phyloP scores from a whole-genome alignment of 1,140 invertebrate species.

The Panagrolaimus sp. region DNA sequence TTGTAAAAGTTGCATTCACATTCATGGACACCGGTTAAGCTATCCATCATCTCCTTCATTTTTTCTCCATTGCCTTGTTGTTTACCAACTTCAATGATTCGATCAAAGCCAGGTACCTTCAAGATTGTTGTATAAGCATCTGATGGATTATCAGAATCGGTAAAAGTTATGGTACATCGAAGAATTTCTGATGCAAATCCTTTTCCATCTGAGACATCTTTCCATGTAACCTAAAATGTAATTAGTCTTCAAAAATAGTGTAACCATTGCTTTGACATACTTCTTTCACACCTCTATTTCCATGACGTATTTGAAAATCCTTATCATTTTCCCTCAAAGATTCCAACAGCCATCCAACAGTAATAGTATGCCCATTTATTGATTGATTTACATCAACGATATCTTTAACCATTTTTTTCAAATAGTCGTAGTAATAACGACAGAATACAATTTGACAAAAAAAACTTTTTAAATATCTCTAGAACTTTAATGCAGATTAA shows the following conservation, averaged over 20 bases:
- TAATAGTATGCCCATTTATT: background rate
- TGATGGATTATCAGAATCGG: background rate
- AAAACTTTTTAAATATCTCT: too few relatives aligned
- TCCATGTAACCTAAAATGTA: background rate
- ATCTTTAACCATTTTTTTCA: too few relatives aligned
- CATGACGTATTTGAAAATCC: background rate
- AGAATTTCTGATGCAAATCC: background rate
- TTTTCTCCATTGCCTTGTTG: background rate
- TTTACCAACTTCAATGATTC: conserved; percentile 1
- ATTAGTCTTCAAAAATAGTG: too few relatives aligned
- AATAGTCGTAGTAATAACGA: too few relatives aligned
- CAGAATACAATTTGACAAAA: too few relatives aligned
- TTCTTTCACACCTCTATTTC: background rate
- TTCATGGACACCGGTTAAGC: background rate
- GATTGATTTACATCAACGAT: too few relatives aligned
- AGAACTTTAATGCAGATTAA: too few relatives aligned
- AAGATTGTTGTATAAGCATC: background rate
- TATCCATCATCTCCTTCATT: background rate
- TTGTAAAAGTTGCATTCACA: conserved; percentile 8
- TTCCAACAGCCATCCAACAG: background rate
- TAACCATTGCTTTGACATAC: too few relatives aligned
- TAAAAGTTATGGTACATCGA: background rate
- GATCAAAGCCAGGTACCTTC: background rate
- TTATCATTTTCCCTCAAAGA: conserved; percentile 4
- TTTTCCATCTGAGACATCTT: conserved; percentile 1